Percentiles rank a stretch among this genome's conserved stretches.
Evolutionary conservation across 2,113 vertebrate species (phyloP).

Genomic region (Furnarius figulus): DNA sequence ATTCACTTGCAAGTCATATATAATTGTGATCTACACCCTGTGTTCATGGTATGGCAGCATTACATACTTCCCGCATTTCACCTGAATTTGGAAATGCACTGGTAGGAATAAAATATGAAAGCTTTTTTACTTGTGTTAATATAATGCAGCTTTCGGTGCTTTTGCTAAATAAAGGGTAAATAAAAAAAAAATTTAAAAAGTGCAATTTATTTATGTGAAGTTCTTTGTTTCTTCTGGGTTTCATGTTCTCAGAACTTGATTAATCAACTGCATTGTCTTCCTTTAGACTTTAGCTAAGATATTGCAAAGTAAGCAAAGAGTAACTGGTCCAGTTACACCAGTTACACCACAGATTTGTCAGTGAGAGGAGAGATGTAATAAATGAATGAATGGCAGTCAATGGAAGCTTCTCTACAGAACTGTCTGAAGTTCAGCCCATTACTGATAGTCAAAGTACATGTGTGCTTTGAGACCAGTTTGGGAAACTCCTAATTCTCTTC

Average conservation of each 20-base stretch:
- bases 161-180: conserved; percentile 64
- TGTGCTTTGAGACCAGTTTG: neutral
- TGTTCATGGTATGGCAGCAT: neutral
- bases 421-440: neutral
- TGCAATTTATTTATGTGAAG: neutral
- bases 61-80: conserved; percentile 56
- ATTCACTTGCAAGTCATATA: neutral
- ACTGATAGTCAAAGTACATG: neutral
- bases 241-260: neutral
- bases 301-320: neutral
- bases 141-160: conserved; percentile 61
- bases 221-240: neutral
- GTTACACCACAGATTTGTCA: neutral
- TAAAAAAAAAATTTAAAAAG: neutral
- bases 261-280: neutral
- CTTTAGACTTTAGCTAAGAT: neutral
- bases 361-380: neutral
- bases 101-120: conserved; percentile 53
- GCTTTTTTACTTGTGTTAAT: conserved; percentile 56
- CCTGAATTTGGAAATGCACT: conserved; percentile 62
- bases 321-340: neutral
- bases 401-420: neutral
- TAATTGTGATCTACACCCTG: conserved; percentile 21
- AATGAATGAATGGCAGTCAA: rapidly evolving
- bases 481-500: neutral